These are phyloP conservation scores for Eupithecia inturbata DNA, from an alignment of 2,888 invertebrate species.

Conservation along the genomic window DNA sequence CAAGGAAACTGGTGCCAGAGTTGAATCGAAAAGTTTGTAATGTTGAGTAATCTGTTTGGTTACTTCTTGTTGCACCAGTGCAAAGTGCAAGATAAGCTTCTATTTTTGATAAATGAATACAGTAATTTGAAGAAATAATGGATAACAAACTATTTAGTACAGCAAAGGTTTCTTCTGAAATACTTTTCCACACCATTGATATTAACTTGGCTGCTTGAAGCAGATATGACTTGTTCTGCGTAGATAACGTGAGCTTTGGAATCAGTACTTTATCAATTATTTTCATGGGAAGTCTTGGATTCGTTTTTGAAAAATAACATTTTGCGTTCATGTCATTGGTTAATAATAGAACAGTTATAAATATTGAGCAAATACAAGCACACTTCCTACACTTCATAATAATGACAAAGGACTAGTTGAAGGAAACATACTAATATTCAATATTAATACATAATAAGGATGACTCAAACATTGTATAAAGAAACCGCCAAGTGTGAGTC, in stretches of 20 bases:
- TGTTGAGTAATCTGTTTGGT: background rate
- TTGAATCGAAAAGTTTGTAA: background rate
- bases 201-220: background rate
- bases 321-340: background rate
- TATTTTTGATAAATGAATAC: background rate
- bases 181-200: background rate
- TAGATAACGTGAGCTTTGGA: background rate
- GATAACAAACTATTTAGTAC: background rate
- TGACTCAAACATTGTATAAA: too few relatives aligned
- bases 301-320: background rate
- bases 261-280: background rate
- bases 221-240: background rate
- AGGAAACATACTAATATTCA: background rate
- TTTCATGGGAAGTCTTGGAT: background rate
- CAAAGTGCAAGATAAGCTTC: background rate
- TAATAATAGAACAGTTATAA: background rate
- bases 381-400: conserved; percentile 1
- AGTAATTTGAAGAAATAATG: background rate
- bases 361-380: background rate
- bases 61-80: background rate
- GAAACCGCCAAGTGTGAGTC: too few relatives aligned
- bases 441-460: background rate
- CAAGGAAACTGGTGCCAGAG: background rate
- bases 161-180: background rate
- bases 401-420: background rate